Evolutionary conservation across 30 jellyfish, hydroid and myxozoan species (phyloP), one percentile per base, ranked within the genome.

Genomic region (Calvadosia cruxmelitensis): DNA sequence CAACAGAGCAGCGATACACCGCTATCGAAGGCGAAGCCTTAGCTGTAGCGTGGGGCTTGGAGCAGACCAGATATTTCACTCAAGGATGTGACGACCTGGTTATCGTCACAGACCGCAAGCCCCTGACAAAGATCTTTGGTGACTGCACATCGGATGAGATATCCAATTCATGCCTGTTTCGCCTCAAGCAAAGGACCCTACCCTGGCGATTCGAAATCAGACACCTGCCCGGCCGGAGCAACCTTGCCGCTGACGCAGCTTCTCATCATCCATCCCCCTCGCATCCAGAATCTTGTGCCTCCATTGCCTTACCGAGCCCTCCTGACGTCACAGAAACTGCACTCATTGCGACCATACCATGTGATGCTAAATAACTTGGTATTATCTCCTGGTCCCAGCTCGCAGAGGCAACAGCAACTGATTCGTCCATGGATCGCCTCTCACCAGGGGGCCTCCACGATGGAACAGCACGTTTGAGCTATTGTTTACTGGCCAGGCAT

Each of bases 221-320:
- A 33, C 24, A 68, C 64, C 64, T 16, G 16, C 67, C 78, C 48
- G 68, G 78, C 26, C 34, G 34, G 30, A 27, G 78, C 33, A 68
- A 34, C 33, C 78, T 25, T 1, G 66, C 25, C 7, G n/a, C 78
- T 2, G 78, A 68, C 26, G 78, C 67, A 24, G 20, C 34, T 12
- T 68, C 78, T n/a, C 70, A 52, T 3, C 33, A 68, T n/a, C 78
- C 78, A 24, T n/a, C n/a, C n/a, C n/a, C n/a, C n/a, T n/a, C n/a
- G n/a, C n/a, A n/a, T n/a, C n/a, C n/a, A n/a, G n/a, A n/a, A n/a
- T n/a, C n/a, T n/a, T n/a, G n/a, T 23, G 2, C 27, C 2, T 2
- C n/a, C n/a, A n/a, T 1, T 29, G 3, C 3, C 24, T 1, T 52
- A 1, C 24, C 7, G 7, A 7, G 1, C n/a, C n/a, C n/a, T n/a